Base-by-base conservation (phyloP, 2,113 vertebrate species). In the Vimba vimba region DNA sequence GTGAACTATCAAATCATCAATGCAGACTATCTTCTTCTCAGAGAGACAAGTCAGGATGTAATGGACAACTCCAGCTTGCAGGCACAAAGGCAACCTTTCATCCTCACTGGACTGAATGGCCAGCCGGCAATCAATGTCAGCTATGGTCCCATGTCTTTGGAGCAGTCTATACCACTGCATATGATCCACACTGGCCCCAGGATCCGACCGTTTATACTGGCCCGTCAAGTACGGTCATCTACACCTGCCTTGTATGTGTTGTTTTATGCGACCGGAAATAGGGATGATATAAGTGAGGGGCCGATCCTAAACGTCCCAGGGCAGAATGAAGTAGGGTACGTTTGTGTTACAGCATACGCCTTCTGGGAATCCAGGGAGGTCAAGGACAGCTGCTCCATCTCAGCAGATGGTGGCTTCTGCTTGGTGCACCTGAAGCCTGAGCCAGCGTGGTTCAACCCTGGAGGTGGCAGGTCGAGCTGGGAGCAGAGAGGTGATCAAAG, bases 321-420 rank as follows among this genome's bases (percentile, higher is more conserved):
- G 25, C 55, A 15, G 84, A 73, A 11, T 78, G 74, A 68, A 90
- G 85, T 74, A 52, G 4, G 81, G 21, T 25, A 89, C 79, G 43
- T 84, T 45, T 98, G 97, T 90, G 94, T 98, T 83, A 96, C 96
- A 0, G 95, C 95, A 0, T 97, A 96, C 0, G 96, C 96, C 36
- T 97, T 98, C 64, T 95, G 96, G 86, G 96, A 97, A 89, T 96
- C 95, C 0, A 92, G 91, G 80, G 97, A 97, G 81, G 95, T 97
- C 13, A 91, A 96, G 2, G 95, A 94, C 21, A 92, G 94, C 71
- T 98, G 97, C 91, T 89, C 95, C 0, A 83, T 97, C n/a, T 0
- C 85, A 1, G 95, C 95, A 0, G 91, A 93, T 2, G 94, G 96
- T 47, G 96, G 95, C 13, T 92, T 97, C 84, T 98, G 97, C 12